Conservation (phyloP, 2,113 vertebrate genomes). For the Salvelinus namaycush region DNA sequence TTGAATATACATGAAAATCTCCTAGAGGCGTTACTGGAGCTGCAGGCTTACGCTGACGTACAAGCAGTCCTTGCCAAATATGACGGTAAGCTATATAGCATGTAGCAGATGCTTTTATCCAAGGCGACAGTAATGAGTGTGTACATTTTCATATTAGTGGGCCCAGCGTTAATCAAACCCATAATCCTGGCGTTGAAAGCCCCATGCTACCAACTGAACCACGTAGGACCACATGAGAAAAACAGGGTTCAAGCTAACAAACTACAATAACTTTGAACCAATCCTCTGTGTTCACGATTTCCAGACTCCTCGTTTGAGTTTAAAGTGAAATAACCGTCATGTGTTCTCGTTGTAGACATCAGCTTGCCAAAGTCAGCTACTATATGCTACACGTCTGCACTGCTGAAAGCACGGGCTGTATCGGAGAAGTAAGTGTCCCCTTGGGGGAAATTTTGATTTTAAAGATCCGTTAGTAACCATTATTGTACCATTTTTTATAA, state of each 20-base stretch:
- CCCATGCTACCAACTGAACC: not conserved
- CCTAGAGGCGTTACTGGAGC: slow-evolving; percentile 92
- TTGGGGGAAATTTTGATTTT: not conserved
- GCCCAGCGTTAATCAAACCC: no score
- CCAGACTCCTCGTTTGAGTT: not conserved
- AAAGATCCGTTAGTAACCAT: not conserved
- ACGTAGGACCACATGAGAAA: no score
- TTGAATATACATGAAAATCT: slow-evolving; percentile 99
- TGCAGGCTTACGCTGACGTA: slow-evolving; percentile 97
- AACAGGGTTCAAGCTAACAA: no score
- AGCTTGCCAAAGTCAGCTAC: slow-evolving; percentile 98
- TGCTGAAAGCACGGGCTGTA: slow-evolving; percentile 96
- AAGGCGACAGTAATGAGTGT: no score
- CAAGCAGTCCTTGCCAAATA: slow-evolving; percentile 98
- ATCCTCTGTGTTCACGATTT: no score
- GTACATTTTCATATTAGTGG: no score
- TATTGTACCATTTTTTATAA: no score
- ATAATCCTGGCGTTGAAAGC: no score
- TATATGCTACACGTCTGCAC: slow-evolving; percentile 99
- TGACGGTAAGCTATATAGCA: slow-evolving; percentile 80
- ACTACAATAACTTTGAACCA: not conserved
- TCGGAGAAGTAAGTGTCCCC: slow-evolving; percentile 90
- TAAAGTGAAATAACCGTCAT: not conserved
- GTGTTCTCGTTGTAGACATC: slow-evolving; percentile 81
- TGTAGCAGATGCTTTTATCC: no score